A percentile compares a stretch with the other conserved stretches of the same genome.
phyloP scores from a whole-genome alignment of 2,888 invertebrate genomes.

The Pristionchus mayeri region DNA sequence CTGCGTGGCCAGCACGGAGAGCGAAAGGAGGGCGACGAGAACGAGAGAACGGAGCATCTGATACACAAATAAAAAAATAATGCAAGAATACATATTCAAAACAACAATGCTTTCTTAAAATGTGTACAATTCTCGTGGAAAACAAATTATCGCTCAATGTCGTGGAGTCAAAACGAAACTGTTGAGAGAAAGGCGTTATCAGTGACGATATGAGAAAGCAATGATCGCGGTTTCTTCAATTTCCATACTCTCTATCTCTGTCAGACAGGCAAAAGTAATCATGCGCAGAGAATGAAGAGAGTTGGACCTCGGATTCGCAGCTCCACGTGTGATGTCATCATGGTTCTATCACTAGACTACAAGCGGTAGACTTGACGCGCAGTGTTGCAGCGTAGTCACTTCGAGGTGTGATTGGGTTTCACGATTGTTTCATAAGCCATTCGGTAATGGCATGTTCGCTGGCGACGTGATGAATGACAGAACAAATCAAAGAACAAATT shows the following conservation, averaged over 20 bases:
- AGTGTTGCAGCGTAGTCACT: too few relatives aligned
- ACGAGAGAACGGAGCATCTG: not conserved
- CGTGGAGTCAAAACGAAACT: not conserved
- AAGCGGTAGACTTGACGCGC: too few relatives aligned
- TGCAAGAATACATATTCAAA: not conserved
- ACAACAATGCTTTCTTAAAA: not conserved
- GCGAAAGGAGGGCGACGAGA: not conserved
- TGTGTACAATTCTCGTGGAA: not conserved
- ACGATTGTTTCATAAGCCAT: too few relatives aligned
- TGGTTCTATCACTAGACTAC: too few relatives aligned
- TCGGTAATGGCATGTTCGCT: too few relatives aligned
- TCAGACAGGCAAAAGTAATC: not conserved
- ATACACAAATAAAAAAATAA: too few relatives aligned
- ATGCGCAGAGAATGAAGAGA: not conserved
- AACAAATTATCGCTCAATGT: not conserved
- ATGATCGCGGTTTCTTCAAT: not conserved
- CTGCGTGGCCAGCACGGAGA: not conserved
- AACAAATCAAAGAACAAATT: too few relatives aligned
- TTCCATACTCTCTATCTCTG: not conserved
- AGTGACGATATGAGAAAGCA: not conserved
- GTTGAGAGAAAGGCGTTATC: constrained; percentile 1
- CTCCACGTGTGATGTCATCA: too few relatives aligned
- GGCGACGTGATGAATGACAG: too few relatives aligned
- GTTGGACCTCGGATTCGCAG: too few relatives aligned
- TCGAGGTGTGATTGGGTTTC: too few relatives aligned